Percentiles rank a stretch among this genome's conserved stretches.
Conservation (phyloP, 2,797 vertebrate species). For the Melanotaenia pygmaea region DNA sequence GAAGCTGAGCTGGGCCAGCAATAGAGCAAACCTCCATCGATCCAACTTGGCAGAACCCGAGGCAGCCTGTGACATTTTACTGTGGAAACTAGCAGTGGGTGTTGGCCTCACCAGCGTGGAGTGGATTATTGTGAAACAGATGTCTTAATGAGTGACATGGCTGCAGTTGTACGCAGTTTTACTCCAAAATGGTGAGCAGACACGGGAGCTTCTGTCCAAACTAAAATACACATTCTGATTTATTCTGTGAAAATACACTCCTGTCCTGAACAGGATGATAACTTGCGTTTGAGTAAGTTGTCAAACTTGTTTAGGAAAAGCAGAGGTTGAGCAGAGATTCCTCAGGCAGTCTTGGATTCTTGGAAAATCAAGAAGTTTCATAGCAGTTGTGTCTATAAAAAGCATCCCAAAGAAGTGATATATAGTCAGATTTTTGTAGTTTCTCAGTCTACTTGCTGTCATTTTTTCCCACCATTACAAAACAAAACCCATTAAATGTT, state of each 20-base stretch:
- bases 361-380: conserved; percentile 2
- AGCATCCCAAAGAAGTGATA: background rate
- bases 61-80: conserved; percentile 66
- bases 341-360: conserved; percentile 18
- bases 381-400: background rate
- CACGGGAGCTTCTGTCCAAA: conserved; percentile 33
- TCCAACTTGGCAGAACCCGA: conserved; percentile 65
- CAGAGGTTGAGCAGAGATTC: conserved; percentile 38
- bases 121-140: conserved; percentile 69
- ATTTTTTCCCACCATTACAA: background rate
- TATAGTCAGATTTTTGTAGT: background rate
- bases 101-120: conserved; percentile 64
- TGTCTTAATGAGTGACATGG: conserved; percentile 45
- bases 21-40: conserved; percentile 41
- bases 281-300: conserved; percentile 65
- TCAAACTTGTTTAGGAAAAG: conserved; percentile 71
- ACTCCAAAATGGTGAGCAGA: conserved; percentile 49
- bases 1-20: conserved; percentile 26
- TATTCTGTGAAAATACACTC: conserved; percentile 32
- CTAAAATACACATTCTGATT: conserved; percentile 53
- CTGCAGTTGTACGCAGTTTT: conserved; percentile 21
- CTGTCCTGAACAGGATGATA: conserved; percentile 15
- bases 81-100: conserved; percentile 79
- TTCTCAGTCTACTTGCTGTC: background rate
- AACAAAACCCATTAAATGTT: conserved; percentile 16